Base-by-base conservation (phyloP, 2,797 vertebrate genomes). In the Pterois miles region DNA sequence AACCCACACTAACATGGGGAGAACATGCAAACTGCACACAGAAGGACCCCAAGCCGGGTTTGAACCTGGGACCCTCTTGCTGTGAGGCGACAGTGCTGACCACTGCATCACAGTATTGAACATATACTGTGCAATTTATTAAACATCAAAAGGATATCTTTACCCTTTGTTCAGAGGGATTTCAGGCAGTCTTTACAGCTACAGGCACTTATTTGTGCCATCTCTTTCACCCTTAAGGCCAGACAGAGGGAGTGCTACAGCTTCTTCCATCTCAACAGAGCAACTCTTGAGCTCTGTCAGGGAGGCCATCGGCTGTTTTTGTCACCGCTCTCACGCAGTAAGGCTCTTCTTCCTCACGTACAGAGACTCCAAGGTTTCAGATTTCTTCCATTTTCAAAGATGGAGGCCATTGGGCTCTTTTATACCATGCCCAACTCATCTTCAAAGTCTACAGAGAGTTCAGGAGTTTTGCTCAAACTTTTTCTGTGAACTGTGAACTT, bases 311-410 rank as follows among this genome's bases (percentile, higher is more conserved):
- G 31, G 67, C 25, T 74, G 56, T 68, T 58, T 65, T 67, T 68
- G 57, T 73, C 46, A 31, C 18, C 46, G 18, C 43, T 46, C 4
- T 16, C 12, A 33, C 40, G 43, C 23, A 36, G 25, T 31, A 4
- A 46, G 36, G 25, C 53, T 74, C 27, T 79, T 66, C 31, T 75
- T 72, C 22, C 46, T 59, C 40, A 29, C 25, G 50, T 33, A 59
- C 10, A 53, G 29, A 80, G 16, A 27, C 60, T 59, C 12, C 0
- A 9, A 48, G 64, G 20, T 56, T 82, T 74, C 48, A 69, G 46
- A 76, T 64, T 67, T 70, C 34, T 72, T 66, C 57, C 6, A 18
- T 43, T 76, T 74, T 68, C 10, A 74, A 69, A 76, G 46, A 65
- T 68, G 12, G 43, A 36, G 58, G 22, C 53, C 40, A 20, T 46